phyloP scores from a whole-genome alignment of 2,888 invertebrate species.

The Adelognathus sp. region DNA sequence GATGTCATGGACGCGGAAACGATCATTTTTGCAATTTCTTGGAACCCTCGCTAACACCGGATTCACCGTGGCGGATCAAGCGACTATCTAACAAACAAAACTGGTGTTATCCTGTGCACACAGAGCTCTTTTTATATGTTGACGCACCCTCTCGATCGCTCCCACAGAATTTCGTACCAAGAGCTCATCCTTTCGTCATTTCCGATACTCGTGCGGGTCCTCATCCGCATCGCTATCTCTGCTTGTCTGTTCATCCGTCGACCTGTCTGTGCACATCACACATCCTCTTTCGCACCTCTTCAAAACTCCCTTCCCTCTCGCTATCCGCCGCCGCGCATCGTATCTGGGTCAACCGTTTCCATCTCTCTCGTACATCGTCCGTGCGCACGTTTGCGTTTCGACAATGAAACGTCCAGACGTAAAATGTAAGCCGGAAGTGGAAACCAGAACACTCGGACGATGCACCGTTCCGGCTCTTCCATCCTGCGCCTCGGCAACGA shows the following conservation, averaged over 20 bases:
- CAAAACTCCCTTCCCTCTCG: slow-evolving; percentile 7
- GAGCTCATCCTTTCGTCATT: background rate
- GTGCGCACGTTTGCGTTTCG: slow-evolving; percentile 66
- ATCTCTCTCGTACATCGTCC: slow-evolving; percentile 64
- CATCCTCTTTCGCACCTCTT: slow-evolving; percentile 17
- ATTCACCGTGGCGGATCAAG: background rate
- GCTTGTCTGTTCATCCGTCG: background rate
- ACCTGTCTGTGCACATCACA: background rate
- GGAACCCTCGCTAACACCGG: background rate
- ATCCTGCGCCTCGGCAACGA: slow-evolving; percentile 63
- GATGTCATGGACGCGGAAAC: background rate
- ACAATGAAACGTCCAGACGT: slow-evolving; percentile 72
- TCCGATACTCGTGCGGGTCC: slow-evolving; percentile 5
- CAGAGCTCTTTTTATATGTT: background rate
- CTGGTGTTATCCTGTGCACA: background rate
- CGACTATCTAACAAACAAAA: background rate
- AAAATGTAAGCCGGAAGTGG: slow-evolving; percentile 72
- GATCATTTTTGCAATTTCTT: background rate
- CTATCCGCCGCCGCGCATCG: slow-evolving; percentile 39
- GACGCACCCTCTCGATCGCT: background rate
- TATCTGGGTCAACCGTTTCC: slow-evolving; percentile 69
- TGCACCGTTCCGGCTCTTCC: background rate
- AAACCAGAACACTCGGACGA: slow-evolving; percentile 66
- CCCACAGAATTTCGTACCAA: background rate
- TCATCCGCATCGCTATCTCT: slow-evolving; percentile 19